These are phyloP conservation scores for Chaetorhynchus papuensis DNA, from an alignment of 2,113 vertebrate species.

Conservation along the genomic window DNA sequence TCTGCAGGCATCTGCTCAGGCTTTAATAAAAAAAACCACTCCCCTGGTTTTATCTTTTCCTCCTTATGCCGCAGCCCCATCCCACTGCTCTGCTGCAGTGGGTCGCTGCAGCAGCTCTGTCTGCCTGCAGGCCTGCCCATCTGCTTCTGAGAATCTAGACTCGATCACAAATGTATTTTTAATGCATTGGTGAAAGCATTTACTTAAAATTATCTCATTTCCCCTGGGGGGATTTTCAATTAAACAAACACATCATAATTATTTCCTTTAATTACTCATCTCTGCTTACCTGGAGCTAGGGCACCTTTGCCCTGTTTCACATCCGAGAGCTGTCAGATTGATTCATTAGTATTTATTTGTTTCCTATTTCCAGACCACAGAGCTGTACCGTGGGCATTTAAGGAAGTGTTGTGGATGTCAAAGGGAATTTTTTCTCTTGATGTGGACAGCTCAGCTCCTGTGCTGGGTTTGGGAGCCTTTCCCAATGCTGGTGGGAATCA, in stretches of 20 bases:
- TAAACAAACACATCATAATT: conserved; percentile 60
- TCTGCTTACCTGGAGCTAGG: conserved; percentile 52
- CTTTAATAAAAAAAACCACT: neutral
- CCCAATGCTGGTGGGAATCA: neutral
- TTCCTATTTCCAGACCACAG: neutral
- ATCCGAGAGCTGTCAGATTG: conserved; percentile 47
- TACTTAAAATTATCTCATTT: conserved; percentile 13
- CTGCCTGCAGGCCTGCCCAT: conserved; percentile 31
- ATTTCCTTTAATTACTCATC: conserved; percentile 64
- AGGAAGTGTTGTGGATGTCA: neutral
- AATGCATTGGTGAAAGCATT: conserved; percentile 29
- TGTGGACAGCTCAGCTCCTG: neutral
- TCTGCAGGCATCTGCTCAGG: neutral
- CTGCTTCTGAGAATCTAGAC: conserved; percentile 33
- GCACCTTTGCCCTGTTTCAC: conserved; percentile 35
- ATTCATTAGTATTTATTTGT: conserved; percentile 30
- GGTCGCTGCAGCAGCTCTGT: neutral
- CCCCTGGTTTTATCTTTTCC: neutral
- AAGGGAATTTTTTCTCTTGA: neutral
- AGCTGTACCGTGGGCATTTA: neutral
- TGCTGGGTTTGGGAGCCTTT: neutral
- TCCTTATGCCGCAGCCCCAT: neutral
- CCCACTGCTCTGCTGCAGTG: neutral
- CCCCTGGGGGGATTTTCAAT: conserved; percentile 36
- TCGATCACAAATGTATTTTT: conserved; percentile 48